phyloP scores from a whole-genome alignment of 2,113 vertebrate genomes.

The Tapirus terrestris region DNA sequence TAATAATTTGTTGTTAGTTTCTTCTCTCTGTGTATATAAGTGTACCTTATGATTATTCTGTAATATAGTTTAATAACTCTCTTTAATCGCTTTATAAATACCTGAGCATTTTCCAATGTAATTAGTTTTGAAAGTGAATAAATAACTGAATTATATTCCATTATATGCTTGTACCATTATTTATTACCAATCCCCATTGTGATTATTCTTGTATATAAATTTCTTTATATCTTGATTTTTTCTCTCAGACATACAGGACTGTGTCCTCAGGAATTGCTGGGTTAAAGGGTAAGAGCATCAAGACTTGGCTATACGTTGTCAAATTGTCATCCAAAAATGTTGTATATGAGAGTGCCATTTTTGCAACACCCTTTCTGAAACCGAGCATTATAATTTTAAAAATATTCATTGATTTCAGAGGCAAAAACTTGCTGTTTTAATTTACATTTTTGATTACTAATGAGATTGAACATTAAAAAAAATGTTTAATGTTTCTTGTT shows the following conservation, averaged over 20 bases:
- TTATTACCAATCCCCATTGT: neutral
- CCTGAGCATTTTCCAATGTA: neutral
- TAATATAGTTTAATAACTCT: neutral
- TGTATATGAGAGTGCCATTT: neutral
- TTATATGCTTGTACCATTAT: neutral
- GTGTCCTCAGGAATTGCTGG: neutral
- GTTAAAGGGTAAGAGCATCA: neutral
- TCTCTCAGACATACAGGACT: neutral
- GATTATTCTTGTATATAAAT: conserved; percentile 1
- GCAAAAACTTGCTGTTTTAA: neutral
- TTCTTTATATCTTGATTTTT: conserved; percentile 11
- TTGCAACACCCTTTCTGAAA: neutral
- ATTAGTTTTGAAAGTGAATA: conserved; percentile 36
- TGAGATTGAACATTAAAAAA: neutral
- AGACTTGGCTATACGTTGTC: neutral
- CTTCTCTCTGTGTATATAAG: neutral
- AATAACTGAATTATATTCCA: conserved; percentile 13
- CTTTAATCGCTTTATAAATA: conserved; percentile 9
- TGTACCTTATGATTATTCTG: neutral
- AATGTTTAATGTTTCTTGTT: neutral
- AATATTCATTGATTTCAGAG: neutral
- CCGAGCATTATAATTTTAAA: neutral
- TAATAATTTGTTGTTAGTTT: neutral
- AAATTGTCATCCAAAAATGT: neutral
- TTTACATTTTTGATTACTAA: neutral